Evolutionary conservation across 2,113 vertebrate species (phyloP).

Genomic region (Alectura lathami): DNA sequence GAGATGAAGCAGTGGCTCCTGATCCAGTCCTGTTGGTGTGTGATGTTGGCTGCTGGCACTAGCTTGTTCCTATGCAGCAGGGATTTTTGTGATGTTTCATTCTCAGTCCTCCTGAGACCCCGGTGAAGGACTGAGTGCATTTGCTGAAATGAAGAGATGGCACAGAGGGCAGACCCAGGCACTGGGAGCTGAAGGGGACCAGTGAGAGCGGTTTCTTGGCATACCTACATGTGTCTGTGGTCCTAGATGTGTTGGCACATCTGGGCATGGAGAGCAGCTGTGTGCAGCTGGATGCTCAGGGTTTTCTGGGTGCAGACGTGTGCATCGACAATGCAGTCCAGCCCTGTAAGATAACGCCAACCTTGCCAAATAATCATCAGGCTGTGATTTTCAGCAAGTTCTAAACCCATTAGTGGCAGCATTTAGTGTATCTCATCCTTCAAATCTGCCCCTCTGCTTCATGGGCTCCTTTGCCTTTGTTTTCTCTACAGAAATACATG

Average conservation of each 20-base stretch:
- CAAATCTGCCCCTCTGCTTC: background rate
- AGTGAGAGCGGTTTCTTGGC: accelerated
- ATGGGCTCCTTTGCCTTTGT: background rate
- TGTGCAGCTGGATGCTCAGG: background rate
- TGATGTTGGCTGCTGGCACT: background rate
- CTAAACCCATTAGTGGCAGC: background rate
- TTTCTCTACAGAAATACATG: background rate
- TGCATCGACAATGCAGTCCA: background rate
- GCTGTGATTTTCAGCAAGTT: background rate
- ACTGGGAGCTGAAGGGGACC: accelerated
- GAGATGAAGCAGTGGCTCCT: background rate
- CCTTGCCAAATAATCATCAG: background rate
- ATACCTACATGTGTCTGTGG: accelerated
- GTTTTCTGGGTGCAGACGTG: background rate
- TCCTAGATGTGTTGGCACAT: background rate
- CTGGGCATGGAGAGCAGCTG: background rate
- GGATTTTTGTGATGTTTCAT: slow-evolving; percentile 36
- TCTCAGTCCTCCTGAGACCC: slow-evolving; percentile 35
- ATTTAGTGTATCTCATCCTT: background rate
- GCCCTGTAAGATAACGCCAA: background rate
- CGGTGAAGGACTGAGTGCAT: background rate
- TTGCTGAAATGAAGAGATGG: background rate
- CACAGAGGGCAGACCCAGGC: background rate
- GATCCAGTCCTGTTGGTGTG: accelerated
- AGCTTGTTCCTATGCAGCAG: background rate